Conservation (phyloP, 1,140 invertebrate species). For the Fopius arisanus region DNA sequence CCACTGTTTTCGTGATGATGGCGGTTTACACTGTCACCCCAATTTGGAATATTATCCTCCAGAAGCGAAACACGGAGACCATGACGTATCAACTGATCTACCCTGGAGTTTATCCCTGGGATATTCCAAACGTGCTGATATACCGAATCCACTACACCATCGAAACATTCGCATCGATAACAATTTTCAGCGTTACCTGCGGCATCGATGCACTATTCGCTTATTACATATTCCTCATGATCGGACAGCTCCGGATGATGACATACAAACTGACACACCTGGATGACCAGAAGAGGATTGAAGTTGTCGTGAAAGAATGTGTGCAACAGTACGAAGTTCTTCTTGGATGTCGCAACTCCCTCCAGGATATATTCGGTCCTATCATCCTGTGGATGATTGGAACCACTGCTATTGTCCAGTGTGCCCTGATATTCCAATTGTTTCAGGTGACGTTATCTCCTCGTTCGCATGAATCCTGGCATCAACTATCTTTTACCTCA, state of each 20-base stretch:
- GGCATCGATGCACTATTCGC: conserved; percentile 42
- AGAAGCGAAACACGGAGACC: not conserved
- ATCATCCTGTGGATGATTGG: conserved; percentile 37
- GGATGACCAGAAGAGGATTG: conserved; percentile 16
- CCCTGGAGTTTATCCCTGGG: conserved; percentile 32
- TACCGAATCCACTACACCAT: conserved; percentile 34
- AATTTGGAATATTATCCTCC: not conserved
- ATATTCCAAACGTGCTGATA: conserved; percentile 1
- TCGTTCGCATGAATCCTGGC: not conserved
- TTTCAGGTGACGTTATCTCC: conserved; percentile 35
- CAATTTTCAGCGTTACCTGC: conserved; percentile 21
- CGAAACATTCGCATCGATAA: conserved; percentile 15
- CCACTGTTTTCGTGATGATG: not conserved
- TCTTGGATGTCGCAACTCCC: conserved; percentile 24
- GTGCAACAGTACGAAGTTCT: conserved; percentile 26
- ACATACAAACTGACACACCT: conserved; percentile 27
- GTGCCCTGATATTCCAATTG: conserved; percentile 42
- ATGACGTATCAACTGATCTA: conserved; percentile 25
- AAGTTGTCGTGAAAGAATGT: conserved; percentile 24
- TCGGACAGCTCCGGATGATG: conserved; percentile 25
- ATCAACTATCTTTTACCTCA: no score
- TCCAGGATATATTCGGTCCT: conserved; percentile 42
- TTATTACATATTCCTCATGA: conserved; percentile 40
- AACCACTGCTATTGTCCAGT: conserved; percentile 39
- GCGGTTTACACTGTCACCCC: not conserved